Conservation (phyloP, 2,888 invertebrate genomes). For the Caenorhabditis afra region DNA sequence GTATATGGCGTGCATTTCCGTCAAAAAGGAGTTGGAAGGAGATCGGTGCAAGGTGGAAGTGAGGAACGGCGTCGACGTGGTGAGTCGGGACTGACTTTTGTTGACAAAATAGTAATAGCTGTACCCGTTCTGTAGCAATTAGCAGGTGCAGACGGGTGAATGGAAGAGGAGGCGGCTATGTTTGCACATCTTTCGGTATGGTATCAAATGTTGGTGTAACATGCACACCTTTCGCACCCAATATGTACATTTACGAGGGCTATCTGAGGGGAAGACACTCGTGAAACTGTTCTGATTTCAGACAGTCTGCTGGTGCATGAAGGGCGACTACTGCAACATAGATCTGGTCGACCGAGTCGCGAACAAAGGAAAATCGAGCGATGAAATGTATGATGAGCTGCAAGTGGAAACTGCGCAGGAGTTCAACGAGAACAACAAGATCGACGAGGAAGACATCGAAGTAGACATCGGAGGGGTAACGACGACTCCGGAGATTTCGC, state of each 20-base stretch:
- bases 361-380: not conserved
- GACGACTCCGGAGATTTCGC: not conserved
- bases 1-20: slow-evolving; percentile 28
- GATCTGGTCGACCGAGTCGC: slow-evolving; percentile 32
- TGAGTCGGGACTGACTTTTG: slow-evolving; percentile 15
- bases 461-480: not conserved
- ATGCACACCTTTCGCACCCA: slow-evolving; percentile 32
- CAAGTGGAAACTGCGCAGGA: slow-evolving; percentile 22
- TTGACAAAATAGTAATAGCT: slow-evolving; percentile 19
- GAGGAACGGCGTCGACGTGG: slow-evolving; percentile 4
- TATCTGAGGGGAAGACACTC: not conserved
- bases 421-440: slow-evolving; percentile 28
- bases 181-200: slow-evolving; percentile 46
- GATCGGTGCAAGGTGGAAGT: not conserved
- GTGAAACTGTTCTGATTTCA: slow-evolving; percentile 24
- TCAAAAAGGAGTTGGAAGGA: slow-evolving; percentile 4
- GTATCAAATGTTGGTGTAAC: slow-evolving; percentile 55
- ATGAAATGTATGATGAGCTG: not conserved
- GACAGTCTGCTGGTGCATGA: slow-evolving; percentile 49
- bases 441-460: slow-evolving; percentile 18
- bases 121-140: slow-evolving; percentile 29
- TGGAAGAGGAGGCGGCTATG: slow-evolving; percentile 10
- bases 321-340: slow-evolving; percentile 34
- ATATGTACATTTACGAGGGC: slow-evolving; percentile 20
- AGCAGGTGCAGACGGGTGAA: slow-evolving; percentile 45